phyloP scores from a whole-genome alignment of 2,888 invertebrate genomes.

The Cataglyphis livida region DNA sequence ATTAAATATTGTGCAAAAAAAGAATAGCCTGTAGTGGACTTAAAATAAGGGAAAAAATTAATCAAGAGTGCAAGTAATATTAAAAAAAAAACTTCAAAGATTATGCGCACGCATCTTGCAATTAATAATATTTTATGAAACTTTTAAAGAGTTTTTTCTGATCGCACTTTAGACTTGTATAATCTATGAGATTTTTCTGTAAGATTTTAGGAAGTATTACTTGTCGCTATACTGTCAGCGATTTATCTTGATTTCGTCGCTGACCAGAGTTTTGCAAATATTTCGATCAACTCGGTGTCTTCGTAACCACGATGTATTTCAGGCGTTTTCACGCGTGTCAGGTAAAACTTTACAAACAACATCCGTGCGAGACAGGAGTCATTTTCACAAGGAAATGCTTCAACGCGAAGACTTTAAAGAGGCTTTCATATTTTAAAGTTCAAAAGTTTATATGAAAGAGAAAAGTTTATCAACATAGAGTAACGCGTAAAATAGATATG shows the following conservation, averaged over 20 bases:
- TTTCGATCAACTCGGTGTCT: slow-evolving; percentile 53
- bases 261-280: slow-evolving; percentile 35
- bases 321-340: slow-evolving; percentile 1
- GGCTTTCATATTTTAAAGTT: slow-evolving; percentile 56
- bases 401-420: slow-evolving; percentile 63
- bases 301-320: slow-evolving; percentile 35
- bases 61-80: not conserved
- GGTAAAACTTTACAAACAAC: slow-evolving; percentile 56
- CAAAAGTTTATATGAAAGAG: slow-evolving; percentile 37
- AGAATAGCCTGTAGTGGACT: not conserved
- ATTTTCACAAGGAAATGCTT: slow-evolving; percentile 52
- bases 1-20: not conserved
- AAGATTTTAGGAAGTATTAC: slow-evolving; percentile 12
- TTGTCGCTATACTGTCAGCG: slow-evolving; percentile 3
- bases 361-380: slow-evolving; percentile 19
- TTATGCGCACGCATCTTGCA: not conserved
- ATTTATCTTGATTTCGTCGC: slow-evolving; percentile 39
- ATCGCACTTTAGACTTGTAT: not conserved
- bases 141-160: not conserved
- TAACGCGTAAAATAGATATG: slow-evolving; percentile 30
- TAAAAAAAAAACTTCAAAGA: not conserved
- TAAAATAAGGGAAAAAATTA: not conserved
- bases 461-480: slow-evolving; percentile 62
- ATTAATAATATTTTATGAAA: not conserved
- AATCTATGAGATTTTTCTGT: slow-evolving; percentile 2